A percentile compares a stretch with the other conserved stretches of the same genome.
Evolutionary conservation across 2,113 vertebrate species (phyloP).

Genomic region (human (Homo sapiens)): DNA sequence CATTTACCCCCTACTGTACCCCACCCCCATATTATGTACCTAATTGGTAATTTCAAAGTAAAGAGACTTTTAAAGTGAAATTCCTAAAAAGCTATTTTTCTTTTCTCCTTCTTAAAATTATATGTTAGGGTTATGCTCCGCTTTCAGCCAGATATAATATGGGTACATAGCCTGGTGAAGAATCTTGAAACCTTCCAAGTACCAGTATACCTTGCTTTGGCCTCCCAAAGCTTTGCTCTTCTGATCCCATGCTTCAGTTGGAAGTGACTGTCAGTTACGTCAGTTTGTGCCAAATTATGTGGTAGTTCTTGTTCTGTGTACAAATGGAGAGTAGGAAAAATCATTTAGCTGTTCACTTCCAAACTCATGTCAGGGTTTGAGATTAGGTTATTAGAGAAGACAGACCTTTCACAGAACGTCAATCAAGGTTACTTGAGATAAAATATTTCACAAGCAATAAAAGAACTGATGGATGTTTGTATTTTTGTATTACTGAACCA

Average conservation of each 20-base stretch:
- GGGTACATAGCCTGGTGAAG: background rate
- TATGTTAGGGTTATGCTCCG: background rate
- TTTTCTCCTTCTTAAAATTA: background rate
- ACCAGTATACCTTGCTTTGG: background rate
- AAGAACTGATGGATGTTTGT: conserved; percentile 9
- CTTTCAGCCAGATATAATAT: conserved; percentile 29
- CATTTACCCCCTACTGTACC: background rate
- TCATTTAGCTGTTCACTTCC: background rate
- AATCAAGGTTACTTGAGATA: background rate
- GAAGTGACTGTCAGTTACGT: conserved; percentile 16
- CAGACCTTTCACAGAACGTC: background rate
- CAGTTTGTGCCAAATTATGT: conserved; percentile 29
- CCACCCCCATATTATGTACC: background rate
- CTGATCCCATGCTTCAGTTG: background rate
- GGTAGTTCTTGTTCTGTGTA: conserved; percentile 29
- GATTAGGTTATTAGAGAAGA: conserved; percentile 28
- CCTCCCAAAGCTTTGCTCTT: conserved; percentile 32
- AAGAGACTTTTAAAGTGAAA: conserved; percentile 23
- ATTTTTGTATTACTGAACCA: background rate
- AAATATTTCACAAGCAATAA: background rate
- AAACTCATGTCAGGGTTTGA: conserved; percentile 34
- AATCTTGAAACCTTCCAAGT: background rate
- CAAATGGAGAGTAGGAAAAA: background rate
- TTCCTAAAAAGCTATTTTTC: background rate
- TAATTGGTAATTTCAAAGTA: conserved; percentile 22